A percentile compares a stretch with the other conserved stretches of the same genome.
These are phyloP conservation scores for Adelges cooleyi DNA, from an alignment of 1,140 invertebrate genomes.

Conservation along the genomic window DNA sequence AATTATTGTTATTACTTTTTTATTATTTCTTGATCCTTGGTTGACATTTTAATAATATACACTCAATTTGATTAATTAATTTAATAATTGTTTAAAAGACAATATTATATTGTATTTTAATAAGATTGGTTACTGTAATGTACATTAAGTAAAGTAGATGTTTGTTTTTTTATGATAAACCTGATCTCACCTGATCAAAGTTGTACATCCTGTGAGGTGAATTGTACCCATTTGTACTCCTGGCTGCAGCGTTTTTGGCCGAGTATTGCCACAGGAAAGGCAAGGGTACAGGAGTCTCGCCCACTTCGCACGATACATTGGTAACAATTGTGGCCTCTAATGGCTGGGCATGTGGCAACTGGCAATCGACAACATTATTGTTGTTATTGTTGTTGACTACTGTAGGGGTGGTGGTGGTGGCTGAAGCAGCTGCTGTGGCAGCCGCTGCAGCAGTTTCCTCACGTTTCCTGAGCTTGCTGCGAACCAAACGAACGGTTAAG, in stretches of 20 bases:
- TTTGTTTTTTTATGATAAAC: too few relatives aligned
- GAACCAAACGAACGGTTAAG: slow-evolving; percentile 73
- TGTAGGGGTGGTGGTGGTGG: slow-evolving; percentile 19
- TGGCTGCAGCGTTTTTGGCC: slow-evolving; percentile 47
- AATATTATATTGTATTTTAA: too few relatives aligned
- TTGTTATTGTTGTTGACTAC: slow-evolving; percentile 33
- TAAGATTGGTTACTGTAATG: too few relatives aligned
- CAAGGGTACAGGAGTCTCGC: slow-evolving; percentile 39
- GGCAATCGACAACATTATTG: slow-evolving; percentile 29
- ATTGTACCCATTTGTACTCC: slow-evolving; percentile 48
- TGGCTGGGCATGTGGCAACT: slow-evolving; percentile 14
- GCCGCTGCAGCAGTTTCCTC: slow-evolving; percentile 46
- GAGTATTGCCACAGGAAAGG: slow-evolving; percentile 65
- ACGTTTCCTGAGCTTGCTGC: slow-evolving; percentile 71
- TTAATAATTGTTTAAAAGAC: too few relatives aligned
- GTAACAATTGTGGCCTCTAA: not conserved
- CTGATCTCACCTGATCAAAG: slow-evolving; percentile 54
- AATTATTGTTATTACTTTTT: too few relatives aligned
- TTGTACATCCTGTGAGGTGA: slow-evolving; percentile 50
- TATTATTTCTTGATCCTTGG: too few relatives aligned
- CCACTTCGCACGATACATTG: not conserved
- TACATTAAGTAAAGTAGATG: too few relatives aligned
- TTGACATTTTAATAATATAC: too few relatives aligned
- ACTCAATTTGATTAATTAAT: too few relatives aligned
- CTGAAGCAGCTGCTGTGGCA: slow-evolving; percentile 31